Percentiles rank a stretch among this genome's conserved stretches.
Conservation (phyloP, 2,113 vertebrate species). For the Mirza zaza region DNA sequence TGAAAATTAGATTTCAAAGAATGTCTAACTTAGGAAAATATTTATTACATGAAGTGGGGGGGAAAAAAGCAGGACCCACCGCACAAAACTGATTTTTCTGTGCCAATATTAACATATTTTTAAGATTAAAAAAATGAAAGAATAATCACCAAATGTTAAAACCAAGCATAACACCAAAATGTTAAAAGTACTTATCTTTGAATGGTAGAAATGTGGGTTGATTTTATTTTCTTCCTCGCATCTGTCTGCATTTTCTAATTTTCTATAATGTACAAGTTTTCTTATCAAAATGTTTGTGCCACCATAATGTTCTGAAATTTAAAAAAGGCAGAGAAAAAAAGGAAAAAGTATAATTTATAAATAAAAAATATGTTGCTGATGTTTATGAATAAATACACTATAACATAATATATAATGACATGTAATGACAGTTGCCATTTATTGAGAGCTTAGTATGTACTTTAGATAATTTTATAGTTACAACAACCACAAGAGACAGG, state of each 20-base stretch:
- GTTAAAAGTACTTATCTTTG: neutral
- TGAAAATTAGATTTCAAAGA: neutral
- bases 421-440: neutral
- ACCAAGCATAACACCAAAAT: neutral
- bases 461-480: neutral
- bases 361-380: neutral
- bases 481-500: neutral
- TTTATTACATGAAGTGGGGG: fast-evolving
- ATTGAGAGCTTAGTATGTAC: neutral
- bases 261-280: neutral
- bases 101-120: neutral
- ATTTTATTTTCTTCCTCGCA: neutral
- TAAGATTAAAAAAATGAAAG: neutral
- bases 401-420: neutral
- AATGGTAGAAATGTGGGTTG: neutral
- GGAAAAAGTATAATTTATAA: neutral
- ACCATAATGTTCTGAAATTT: too few relatives aligned
- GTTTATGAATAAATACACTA: neutral
- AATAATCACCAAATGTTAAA: neutral
- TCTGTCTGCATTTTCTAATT: neutral
- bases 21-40: neutral
- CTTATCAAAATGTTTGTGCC: neutral
- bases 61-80: neutral
- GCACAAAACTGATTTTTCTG: neutral
- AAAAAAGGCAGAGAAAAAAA: too few relatives aligned